Conservation (phyloP, 1,140 invertebrate species). For the Philaenus spumarius region DNA sequence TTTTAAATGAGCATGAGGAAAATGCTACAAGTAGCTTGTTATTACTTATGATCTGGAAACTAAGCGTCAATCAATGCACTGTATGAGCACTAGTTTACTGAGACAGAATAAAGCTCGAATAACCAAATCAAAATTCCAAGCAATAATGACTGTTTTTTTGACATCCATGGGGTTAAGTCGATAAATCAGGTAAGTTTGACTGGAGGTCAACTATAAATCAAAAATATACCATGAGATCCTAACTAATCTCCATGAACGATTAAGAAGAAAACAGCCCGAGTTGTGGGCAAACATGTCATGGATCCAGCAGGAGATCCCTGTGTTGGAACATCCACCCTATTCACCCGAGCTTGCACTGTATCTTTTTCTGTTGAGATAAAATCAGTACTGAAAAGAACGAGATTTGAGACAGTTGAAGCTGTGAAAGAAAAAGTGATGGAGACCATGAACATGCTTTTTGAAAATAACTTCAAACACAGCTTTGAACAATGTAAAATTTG, state of each 20-base stretch:
- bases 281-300: constrained; percentile 24
- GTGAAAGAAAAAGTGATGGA: constrained; percentile 23
- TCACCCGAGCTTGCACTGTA: constrained; percentile 29
- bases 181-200: background rate
- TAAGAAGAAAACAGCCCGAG: constrained; percentile 20
- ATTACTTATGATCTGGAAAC: background rate
- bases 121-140: background rate
- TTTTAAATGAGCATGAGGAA: background rate
- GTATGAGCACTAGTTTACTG: background rate
- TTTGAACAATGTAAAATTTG: constrained; percentile 13
- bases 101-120: background rate
- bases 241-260: background rate
- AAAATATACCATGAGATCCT: background rate
- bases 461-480: constrained; percentile 19
- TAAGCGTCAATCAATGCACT: background rate
- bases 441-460: background rate
- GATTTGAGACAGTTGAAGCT: constrained; percentile 24
- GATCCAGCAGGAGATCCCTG: constrained; percentile 24
- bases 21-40: background rate
- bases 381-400: constrained; percentile 24
- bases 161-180: background rate
- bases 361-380: constrained; percentile 30
- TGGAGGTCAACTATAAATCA: background rate
- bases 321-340: constrained; percentile 31
- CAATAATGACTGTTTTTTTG: background rate